Percentiles rank a stretch among this genome's conserved stretches.
Conservation (phyloP, 2,113 vertebrate species). For the Thamnaconus septentrionalis region DNA sequence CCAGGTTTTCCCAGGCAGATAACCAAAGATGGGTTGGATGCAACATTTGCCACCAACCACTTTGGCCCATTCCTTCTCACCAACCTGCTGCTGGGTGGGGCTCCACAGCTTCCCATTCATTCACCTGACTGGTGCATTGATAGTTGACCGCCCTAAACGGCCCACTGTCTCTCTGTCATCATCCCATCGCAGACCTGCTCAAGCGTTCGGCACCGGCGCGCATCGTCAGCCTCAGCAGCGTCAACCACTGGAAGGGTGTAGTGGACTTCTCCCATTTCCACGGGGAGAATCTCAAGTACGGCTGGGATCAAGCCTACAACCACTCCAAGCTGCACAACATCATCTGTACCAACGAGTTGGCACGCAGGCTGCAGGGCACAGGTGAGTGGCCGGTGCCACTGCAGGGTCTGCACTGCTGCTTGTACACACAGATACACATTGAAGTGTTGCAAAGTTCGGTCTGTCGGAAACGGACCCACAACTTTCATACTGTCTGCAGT, state of each 20-base stretch:
- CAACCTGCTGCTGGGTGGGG: slow-evolving; percentile 83
- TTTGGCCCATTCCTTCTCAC: slow-evolving; percentile 89
- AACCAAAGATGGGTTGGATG: slow-evolving; percentile 80
- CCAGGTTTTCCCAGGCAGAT: slow-evolving; percentile 76
- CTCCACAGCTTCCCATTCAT: background rate
- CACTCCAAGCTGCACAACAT: slow-evolving; percentile 87
- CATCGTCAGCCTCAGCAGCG: slow-evolving; percentile 81
- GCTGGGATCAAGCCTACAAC: slow-evolving; percentile 54
- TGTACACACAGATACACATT: no score
- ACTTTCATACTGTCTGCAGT: no score
- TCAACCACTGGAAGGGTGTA: slow-evolving; percentile 68
- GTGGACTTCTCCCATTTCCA: slow-evolving; percentile 75
- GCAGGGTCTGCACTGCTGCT: no score
- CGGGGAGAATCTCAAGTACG: slow-evolving; percentile 47
- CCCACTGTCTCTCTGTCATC: background rate
- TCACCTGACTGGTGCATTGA: no score
- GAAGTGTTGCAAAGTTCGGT: no score
- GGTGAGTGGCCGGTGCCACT: slow-evolving; percentile 59
- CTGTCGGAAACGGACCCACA: no score
- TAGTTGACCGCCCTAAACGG: no score
- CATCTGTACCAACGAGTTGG: slow-evolving; percentile 82
- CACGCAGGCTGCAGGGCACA: slow-evolving; percentile 77
- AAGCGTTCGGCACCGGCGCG: slow-evolving; percentile 77
- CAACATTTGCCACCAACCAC: slow-evolving; percentile 83
- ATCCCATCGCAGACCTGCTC: slow-evolving; percentile 72